Conservation (phyloP, 2,888 invertebrate genomes). For the Melanostoma scalare region DNA sequence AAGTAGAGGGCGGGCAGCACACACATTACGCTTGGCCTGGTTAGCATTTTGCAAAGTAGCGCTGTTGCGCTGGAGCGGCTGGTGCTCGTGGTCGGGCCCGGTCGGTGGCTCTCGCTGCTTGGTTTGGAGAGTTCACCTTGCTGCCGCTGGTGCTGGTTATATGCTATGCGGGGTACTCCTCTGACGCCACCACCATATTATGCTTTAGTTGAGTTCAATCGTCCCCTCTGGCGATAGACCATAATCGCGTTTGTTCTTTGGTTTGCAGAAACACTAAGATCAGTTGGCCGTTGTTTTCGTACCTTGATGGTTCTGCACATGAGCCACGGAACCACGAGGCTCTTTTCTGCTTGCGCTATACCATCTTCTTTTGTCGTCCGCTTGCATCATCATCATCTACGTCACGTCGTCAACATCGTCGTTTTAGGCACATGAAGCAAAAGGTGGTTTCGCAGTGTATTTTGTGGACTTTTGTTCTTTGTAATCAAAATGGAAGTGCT, state of each 20-base stretch:
- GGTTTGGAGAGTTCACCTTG: conserved; percentile 65
- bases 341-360: background rate
- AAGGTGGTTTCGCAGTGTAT: conserved; percentile 2
- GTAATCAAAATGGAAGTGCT: conserved; percentile 3
- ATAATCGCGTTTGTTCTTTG: conserved; percentile 63
- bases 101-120: conserved; percentile 61
- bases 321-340: conserved; percentile 24
- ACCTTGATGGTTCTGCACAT: conserved; percentile 51
- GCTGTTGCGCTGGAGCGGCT: conserved; percentile 35
- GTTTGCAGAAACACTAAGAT: conserved; percentile 57
- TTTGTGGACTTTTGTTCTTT: conserved; percentile 11
- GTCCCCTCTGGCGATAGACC: conserved; percentile 51
- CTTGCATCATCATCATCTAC: background rate
- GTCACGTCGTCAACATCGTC: no score
- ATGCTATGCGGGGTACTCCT: conserved; percentile 1
- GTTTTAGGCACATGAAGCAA: background rate
- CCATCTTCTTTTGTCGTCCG: conserved; percentile 22
- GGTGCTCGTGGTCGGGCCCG: conserved; percentile 46
- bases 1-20: conserved; percentile 46
- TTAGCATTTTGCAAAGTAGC: conserved; percentile 58
- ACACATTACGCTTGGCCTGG: conserved; percentile 66
- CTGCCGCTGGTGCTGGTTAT: conserved; percentile 22
- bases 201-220: conserved; percentile 16
- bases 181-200: conserved; percentile 25
- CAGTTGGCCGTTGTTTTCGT: conserved; percentile 61